Base-by-base conservation (phyloP, 2,888 invertebrate species). In the Scelioninae gen. 2 region DNA sequence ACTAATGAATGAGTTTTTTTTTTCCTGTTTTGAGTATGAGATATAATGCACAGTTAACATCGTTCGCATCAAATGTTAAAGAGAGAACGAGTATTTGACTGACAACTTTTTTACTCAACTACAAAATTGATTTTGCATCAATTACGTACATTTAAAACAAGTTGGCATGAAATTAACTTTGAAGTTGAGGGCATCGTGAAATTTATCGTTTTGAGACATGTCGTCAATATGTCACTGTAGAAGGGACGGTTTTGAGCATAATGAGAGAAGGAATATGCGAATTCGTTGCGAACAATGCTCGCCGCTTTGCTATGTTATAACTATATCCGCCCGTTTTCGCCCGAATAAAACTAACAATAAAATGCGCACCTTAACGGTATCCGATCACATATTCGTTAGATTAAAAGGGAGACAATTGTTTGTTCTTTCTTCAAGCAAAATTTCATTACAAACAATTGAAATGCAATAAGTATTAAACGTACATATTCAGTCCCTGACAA, bases 301-400 rank as follows among this genome's bases (percentile, higher is more conserved):
- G 77, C 70, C 76, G 77, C 77, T 79, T 82, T 82, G 69, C 80
- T 84, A 85, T 84, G 80, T 82, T 83, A 84, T 84, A 84, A 84
- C 83, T 84, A 84, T 82, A 81, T 85, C 84, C 84, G 84, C 83
- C 84, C 85, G 81, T 81, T 77, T 78, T 74, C 64, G 74, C 61
- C 73, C 69, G 53, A 76, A 78, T 65, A 57, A 78, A 78, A 64
- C 76, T 72, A 79, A 78, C 43, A 55, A 75, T 76, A 67, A 76
- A 76, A 75, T 74, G 11, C 74, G 74, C 69, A 78, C 77, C 73
- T 76, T 77, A 79, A 77, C 79, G 78, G 74, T 78, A 79, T 78
- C 77, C 80, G 81, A 83, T 83, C 83, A 83, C 83, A 83, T 81
- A 78, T 79, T 78, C 74, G 78, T 80, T 69, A 70, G 75, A 76